Evolutionary conservation across 2,113 vertebrate species (phyloP).

Genomic region (Labeo rohita): DNA sequence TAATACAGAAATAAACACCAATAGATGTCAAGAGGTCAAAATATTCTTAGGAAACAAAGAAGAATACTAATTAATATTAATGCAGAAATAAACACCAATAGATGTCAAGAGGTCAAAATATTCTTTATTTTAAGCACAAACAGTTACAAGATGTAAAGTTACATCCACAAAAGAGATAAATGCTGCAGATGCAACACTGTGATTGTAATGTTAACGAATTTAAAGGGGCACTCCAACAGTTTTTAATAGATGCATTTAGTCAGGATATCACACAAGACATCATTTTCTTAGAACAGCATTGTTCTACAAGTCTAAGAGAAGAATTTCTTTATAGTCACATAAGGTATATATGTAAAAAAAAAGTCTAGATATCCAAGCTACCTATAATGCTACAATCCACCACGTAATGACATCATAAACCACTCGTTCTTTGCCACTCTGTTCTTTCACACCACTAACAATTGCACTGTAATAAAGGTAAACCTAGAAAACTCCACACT

Average conservation of each 20-base stretch:
- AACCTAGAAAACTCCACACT: not conserved
- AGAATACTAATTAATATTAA: not conserved
- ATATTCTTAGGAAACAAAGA: conserved; percentile 2
- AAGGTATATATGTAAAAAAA: not conserved
- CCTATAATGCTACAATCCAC: not conserved
- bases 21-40: not conserved
- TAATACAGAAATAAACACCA: not conserved
- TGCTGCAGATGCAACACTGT: conserved; percentile 2
- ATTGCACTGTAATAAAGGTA: not conserved
- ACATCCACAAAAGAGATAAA: not conserved
- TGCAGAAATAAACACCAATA: not conserved
- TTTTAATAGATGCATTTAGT: not conserved
- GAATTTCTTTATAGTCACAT: too few relatives aligned
- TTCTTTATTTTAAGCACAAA: conserved; percentile 39
- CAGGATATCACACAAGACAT: not conserved
- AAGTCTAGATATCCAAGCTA: not conserved
- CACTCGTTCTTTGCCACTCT: not conserved
- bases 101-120: not conserved
- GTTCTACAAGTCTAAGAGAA: not conserved
- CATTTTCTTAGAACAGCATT: not conserved
- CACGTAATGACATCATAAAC: not conserved
- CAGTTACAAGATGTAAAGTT: not conserved
- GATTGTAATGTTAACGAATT: not conserved
- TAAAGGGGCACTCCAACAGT: not conserved
- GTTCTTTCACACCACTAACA: not conserved